Percentiles rank a stretch among this genome's conserved stretches.
phyloP scores from a whole-genome alignment of 2,888 invertebrate genomes.

The Spodoptera exigua region DNA sequence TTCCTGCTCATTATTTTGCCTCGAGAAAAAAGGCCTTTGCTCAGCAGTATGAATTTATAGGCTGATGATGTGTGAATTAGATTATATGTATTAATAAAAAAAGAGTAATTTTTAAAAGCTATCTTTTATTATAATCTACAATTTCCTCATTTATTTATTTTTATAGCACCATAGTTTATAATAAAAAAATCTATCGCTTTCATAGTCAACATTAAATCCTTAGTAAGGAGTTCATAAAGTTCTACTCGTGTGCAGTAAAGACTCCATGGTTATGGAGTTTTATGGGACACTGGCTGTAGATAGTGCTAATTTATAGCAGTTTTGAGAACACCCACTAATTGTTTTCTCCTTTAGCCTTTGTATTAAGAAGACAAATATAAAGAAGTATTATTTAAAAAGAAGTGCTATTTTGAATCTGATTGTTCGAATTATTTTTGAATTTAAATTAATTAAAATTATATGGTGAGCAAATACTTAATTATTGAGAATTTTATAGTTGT shows the following conservation, averaged over 20 bases:
- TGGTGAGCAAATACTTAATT: no score
- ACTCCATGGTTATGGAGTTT: slow-evolving; percentile 48
- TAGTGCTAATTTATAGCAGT: slow-evolving; percentile 57
- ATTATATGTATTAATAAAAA: no score
- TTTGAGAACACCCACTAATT: slow-evolving; percentile 57
- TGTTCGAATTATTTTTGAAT: no score
- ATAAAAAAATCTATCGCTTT: slow-evolving; percentile 1
- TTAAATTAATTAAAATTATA: no score
- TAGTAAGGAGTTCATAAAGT: slow-evolving; percentile 32
- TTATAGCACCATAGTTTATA: slow-evolving; percentile 3
- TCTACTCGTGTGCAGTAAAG: slow-evolving; percentile 53
- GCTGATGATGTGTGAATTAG: no score
- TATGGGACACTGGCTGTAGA: slow-evolving; percentile 55
- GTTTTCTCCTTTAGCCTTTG: slow-evolving; percentile 55
- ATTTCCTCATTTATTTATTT: not conserved
- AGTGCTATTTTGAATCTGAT: no score
- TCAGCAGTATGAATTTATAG: no score
- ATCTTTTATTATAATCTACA: no score
- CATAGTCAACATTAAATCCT: slow-evolving; percentile 28
- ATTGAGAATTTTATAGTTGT: no score
- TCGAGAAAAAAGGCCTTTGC: no score
- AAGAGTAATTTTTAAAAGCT: no score
- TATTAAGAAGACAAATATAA: slow-evolving; percentile 26
- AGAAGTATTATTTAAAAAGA: slow-evolving; percentile 2
- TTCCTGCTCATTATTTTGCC: no score